Evolutionary conservation across 2,888 invertebrate genomes (phyloP).

Genomic region (Macrophya annulata): DNA sequence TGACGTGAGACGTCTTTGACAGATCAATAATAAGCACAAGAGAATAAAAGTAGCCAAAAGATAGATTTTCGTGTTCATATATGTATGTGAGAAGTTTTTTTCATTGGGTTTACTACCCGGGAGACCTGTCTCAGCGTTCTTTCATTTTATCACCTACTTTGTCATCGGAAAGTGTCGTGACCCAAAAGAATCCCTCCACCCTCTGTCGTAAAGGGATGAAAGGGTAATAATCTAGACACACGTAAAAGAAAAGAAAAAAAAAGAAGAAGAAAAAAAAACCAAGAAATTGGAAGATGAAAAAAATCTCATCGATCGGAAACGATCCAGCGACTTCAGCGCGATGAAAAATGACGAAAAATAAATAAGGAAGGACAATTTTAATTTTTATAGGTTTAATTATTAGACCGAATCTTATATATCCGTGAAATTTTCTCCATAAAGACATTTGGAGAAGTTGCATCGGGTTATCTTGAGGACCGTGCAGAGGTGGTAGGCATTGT

Average conservation of each 20-base stretch:
- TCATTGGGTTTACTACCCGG: conserved; percentile 40
- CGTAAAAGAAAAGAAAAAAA: conserved; percentile 62
- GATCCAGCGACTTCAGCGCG: neutral
- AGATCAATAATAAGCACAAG: neutral
- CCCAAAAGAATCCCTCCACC: conserved; percentile 59
- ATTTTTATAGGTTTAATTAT: neutral
- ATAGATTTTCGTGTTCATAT: neutral
- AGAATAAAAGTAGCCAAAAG: neutral
- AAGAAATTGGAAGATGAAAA: conserved; percentile 45
- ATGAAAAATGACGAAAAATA: neutral
- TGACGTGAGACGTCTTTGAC: conserved; percentile 21
- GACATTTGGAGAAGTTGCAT: conserved; percentile 38
- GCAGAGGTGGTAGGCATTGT: conserved; percentile 67
- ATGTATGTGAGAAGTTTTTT: conserved; percentile 32
- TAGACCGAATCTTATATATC: neutral
- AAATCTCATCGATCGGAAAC: conserved; percentile 58
- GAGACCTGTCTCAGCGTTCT: conserved; percentile 59
- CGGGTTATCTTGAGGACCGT: conserved; percentile 43
- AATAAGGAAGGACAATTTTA: neutral
- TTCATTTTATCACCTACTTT: conserved; percentile 60
- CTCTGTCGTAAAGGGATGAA: conserved; percentile 60
- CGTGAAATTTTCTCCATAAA: conserved; percentile 22
- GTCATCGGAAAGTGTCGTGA: conserved; percentile 54
- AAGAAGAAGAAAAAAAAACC: conserved; percentile 59
- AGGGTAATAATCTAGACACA: conserved; percentile 54